These are phyloP conservation scores for Idaea aversata DNA, from an alignment of 2,888 invertebrate species.

Conservation along the genomic window DNA sequence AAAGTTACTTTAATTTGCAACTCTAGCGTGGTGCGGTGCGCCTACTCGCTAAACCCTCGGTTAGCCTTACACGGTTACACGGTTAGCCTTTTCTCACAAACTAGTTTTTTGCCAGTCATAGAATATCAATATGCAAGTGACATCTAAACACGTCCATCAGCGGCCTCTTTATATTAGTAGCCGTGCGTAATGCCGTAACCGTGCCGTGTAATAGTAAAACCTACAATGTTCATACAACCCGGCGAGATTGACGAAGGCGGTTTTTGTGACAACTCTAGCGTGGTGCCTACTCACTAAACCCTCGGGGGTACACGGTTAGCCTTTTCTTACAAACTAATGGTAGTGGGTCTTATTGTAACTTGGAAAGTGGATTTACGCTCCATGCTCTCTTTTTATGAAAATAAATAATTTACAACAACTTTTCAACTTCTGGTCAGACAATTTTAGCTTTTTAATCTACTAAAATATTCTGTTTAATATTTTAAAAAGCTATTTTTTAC, in stretches of 20 bases:
- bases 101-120: not conserved
- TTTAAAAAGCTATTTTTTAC: no score
- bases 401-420: no score
- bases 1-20: no score
- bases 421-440: no score
- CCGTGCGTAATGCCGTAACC: not conserved
- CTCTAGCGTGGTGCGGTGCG: conserved; percentile 12
- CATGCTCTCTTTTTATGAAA: not conserved
- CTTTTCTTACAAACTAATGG: conserved; percentile 31
- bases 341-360: not conserved
- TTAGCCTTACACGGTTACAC: no score
- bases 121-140: no score
- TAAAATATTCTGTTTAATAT: no score
- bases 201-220: conserved; percentile 53
- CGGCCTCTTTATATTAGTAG: no score
- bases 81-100: conserved; percentile 30
- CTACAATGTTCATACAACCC: conserved; percentile 64
- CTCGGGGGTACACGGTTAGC: conserved; percentile 26
- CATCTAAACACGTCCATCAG: no score
- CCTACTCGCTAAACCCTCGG: conserved; percentile 25
- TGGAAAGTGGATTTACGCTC: not conserved
- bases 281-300: conserved; percentile 23
- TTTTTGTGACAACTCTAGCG: conserved; percentile 45
- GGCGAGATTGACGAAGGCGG: conserved; percentile 54
- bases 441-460: no score